A percentile compares a stretch with the other conserved stretches of the same genome.
Conservation (phyloP, 2,797 vertebrate species). For the Sciurus vulgaris region DNA sequence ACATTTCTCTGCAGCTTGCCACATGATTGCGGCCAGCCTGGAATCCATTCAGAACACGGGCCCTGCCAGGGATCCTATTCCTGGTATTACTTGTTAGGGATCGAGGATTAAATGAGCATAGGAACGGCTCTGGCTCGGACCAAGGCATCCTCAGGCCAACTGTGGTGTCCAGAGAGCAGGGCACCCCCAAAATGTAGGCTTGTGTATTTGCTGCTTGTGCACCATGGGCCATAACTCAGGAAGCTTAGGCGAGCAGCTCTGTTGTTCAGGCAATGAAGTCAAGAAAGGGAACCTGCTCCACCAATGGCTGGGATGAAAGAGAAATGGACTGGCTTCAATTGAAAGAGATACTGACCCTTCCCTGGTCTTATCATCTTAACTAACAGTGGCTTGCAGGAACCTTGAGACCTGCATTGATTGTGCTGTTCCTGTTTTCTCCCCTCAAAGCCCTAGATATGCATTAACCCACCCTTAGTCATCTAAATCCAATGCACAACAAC, state of each 20-base stretch:
- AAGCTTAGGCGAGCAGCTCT: background rate
- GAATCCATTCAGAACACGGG: rapidly evolving
- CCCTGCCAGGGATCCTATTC: background rate
- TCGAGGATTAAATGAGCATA: background rate
- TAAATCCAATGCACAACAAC: background rate
- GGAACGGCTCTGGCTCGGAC: background rate
- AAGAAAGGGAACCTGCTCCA: background rate
- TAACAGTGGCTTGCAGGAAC: slow-evolving; percentile 38
- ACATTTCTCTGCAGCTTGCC: rapidly evolving
- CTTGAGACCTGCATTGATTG: background rate
- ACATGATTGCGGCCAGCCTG: background rate
- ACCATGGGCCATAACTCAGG: background rate
- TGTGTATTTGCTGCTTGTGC: background rate
- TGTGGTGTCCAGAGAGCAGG: background rate
- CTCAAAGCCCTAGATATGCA: background rate
- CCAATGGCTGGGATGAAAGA: background rate
- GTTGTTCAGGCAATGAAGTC: background rate
- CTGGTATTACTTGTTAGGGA: background rate
- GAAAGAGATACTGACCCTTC: slow-evolving; percentile 26
- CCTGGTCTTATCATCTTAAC: slow-evolving; percentile 60
- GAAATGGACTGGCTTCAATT: background rate
- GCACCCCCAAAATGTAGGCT: background rate
- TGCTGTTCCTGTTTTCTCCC: background rate
- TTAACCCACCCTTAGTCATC: background rate
- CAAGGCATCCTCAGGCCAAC: background rate